Base-by-base conservation (phyloP, 2,113 vertebrate genomes). In the Leiothrix lutea region DNA sequence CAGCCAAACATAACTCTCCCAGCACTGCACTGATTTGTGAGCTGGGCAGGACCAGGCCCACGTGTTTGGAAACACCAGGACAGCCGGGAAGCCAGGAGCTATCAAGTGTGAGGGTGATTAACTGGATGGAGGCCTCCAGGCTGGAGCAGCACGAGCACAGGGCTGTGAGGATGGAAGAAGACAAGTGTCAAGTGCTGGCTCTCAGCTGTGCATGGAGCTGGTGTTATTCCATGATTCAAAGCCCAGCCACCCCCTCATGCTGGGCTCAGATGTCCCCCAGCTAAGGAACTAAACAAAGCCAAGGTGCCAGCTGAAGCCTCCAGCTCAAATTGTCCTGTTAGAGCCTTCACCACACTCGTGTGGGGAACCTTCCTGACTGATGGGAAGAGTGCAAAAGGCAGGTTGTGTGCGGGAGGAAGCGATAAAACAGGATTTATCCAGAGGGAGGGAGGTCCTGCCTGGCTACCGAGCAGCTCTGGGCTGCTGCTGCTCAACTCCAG, bases 101-200 rank as follows among this genome's bases (percentile, higher is more conserved):
- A 80, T 95, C 88, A n/a, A 77, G 91, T 78, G 88, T 78, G 95
- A 95, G 86, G 83, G 62, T 86, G 92, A 95, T 94, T 73, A 82
- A 92, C 79, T 6, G 79, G 80, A 75, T 4, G 22, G 74, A 91
- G 79, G 60, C 83, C 67, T 26, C 56, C 19, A 42, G 70, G 53
- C 48, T 82, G 45, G 48, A 87, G 75, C 65, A 64, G 78, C 84
- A 53, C 47, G 29, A 75, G 80, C 2, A 40, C 48, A 0, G 4
- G 66, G 79, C 82, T 78, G 72, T 8, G 72, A n/a, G 66, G 88
- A 86, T 11, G 86, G 92, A 56, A 6, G 75, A 16, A 78, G 88
- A 64, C 56, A 74, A 65, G 64, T 90, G 94, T 78, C 83, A 86
- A 70, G 69, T 80, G 94, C 26, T 88, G 92, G 38, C 86, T 95